Conservation (phyloP, 2,113 vertebrate genomes). For the Clupea harengus region DNA sequence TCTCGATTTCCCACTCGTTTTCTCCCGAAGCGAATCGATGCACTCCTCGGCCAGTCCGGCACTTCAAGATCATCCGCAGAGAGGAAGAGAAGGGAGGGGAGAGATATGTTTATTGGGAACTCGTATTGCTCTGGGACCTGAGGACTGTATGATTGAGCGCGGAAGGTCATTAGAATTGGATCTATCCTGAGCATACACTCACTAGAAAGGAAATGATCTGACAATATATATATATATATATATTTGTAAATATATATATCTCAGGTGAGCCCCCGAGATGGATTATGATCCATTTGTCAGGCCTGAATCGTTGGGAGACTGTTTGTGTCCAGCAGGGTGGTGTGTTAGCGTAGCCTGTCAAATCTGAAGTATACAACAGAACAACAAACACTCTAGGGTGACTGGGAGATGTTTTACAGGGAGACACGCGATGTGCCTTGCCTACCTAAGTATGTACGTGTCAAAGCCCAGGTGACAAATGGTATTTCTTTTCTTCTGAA, state of each 20-base stretch:
- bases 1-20: conserved; percentile 27
- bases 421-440: neutral
- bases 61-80: conserved; percentile 15
- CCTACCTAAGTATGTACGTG: neutral
- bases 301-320: neutral
- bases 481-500: neutral
- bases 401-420: conserved; percentile 14
- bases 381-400: neutral
- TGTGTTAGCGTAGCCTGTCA: neutral
- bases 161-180: neutral
- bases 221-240: neutral
- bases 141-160: neutral
- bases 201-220: too few relatives aligned
- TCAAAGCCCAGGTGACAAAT: conserved; percentile 4
- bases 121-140: neutral
- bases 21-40: conserved; percentile 23
- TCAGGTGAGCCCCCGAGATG: conserved; percentile 21
- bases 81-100: neutral
- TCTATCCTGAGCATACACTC: neutral
- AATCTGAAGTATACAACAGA: neutral
- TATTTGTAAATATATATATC: neutral
- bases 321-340: neutral
- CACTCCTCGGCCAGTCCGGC: conserved; percentile 11
- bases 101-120: conserved; percentile 33
- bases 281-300: conserved; percentile 25